Percentiles rank a stretch among this genome's conserved stretches.
phyloP scores from a whole-genome alignment of 2,113 vertebrate species.

The Vulpes lagopus region DNA sequence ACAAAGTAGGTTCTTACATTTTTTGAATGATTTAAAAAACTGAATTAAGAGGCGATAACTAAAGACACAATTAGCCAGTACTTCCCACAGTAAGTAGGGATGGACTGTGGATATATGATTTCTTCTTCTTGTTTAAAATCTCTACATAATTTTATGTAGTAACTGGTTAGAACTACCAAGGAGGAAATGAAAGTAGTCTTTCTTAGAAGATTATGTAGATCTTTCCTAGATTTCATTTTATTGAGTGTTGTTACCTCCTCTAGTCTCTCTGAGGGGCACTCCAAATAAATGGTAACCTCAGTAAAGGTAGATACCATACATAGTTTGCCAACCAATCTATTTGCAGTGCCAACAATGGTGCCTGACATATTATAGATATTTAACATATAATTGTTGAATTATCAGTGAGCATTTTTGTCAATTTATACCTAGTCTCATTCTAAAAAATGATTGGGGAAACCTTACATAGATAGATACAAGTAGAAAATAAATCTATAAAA shows the following conservation, averaged over 20 bases:
- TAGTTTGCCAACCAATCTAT: neutral
- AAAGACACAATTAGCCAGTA: neutral
- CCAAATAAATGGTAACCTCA: neutral
- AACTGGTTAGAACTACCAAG: neutral
- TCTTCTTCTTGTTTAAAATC: constrained; percentile 53
- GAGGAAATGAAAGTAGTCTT: constrained; percentile 22
- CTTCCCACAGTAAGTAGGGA: neutral
- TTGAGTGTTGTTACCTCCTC: neutral
- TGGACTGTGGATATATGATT: neutral
- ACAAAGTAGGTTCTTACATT: neutral
- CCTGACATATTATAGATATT: neutral
- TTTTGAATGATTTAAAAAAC: neutral
- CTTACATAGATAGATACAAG: neutral
- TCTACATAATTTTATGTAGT: neutral
- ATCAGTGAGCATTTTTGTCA: neutral
- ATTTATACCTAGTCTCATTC: neutral
- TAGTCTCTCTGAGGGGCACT: neutral
- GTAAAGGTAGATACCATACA: neutral
- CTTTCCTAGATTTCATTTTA: neutral
- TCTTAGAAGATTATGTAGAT: neutral
- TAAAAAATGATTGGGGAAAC: neutral
- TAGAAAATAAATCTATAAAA: constrained; percentile 14
- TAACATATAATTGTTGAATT: neutral
- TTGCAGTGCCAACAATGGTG: neutral
- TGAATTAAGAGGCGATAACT: neutral